Evolutionary conservation across 2,888 invertebrate species (phyloP), one percentile per base, ranked within the genome.

Genomic region (Synanthedon andrenaeformis): DNA sequence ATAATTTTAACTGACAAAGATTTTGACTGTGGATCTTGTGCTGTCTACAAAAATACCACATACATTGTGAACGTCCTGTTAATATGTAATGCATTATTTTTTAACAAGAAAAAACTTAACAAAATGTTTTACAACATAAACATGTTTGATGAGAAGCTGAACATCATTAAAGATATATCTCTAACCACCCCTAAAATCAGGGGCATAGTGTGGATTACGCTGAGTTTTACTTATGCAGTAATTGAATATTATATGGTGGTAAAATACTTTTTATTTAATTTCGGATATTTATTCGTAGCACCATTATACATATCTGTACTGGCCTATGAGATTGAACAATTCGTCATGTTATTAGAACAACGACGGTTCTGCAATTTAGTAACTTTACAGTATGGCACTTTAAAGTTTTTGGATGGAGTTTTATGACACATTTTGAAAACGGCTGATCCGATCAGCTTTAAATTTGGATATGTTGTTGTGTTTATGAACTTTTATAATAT

Each of bases 251-350:
- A 6, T 12, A 3, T 14, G 5, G 4, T 45, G 8, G n/a, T 45
- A 13, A 45, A 14, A 13, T 45, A 45, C 8, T 45, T 45, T 14
- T 45, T 45, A n/a, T 8, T 6, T 12, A 2, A 45, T 14, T 13
- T 45, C 3, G 45, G 45, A 14, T 6, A 12, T n/a, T 11, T 14
- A 12, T 45, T 35, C 35, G 0, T 35, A 41, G 14, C 41, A 13
- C 12, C 19, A 28, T 17, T 51, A 4, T 35, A 51, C 35, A 12
- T 51, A 35, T 12, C 35, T 28, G 23, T 35, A n/a, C 11, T 72
- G 6, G 60, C 68, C 0, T 79, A 77, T 52, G 82, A 82, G 52
- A 61, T 60, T 28, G 83, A 83, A 54, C 74, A 70, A 35, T n/a
- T n/a, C n/a, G n/a, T n/a, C n/a, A n/a, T n/a, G n/a, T n/a, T n/a